Evolutionary conservation across 2,113 vertebrate genomes (phyloP).

Genomic region (Aramus guarauna): DNA sequence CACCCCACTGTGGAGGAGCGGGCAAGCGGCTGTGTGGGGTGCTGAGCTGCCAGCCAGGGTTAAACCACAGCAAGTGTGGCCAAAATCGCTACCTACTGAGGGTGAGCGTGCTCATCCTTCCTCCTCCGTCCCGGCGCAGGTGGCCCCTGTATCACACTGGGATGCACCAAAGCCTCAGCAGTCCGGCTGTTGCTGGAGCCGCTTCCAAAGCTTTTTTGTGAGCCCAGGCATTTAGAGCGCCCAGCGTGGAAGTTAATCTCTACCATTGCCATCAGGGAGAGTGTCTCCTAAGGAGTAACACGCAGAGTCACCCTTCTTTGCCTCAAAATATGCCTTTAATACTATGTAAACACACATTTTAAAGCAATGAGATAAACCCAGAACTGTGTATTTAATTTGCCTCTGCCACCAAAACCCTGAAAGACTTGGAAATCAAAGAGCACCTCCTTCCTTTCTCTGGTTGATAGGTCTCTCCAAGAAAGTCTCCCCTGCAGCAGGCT

Average conservation of each 20-base stretch:
- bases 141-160: too few species aligned
- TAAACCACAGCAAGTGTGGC: neutral
- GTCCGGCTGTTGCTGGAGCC: neutral
- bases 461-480: neutral
- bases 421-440: neutral
- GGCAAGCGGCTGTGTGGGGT: neutral
- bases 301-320: neutral
- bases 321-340: neutral
- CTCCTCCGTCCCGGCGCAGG: rapidly evolving
- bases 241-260: neutral
- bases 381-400: neutral
- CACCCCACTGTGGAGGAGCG: neutral
- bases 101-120: neutral
- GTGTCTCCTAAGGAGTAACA: neutral
- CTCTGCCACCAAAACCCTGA: neutral
- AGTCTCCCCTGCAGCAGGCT: rapidly evolving
- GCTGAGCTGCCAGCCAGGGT: neutral
- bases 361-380: neutral
- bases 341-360: neutral
- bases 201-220: neutral
- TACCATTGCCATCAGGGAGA: neutral
- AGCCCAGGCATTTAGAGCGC: neutral
- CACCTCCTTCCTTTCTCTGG: neutral
- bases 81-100: rapidly evolving
- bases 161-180: neutral